Evolutionary conservation across 2,888 invertebrate genomes (phyloP).

Genomic region (Sminthurides aquaticus): DNA sequence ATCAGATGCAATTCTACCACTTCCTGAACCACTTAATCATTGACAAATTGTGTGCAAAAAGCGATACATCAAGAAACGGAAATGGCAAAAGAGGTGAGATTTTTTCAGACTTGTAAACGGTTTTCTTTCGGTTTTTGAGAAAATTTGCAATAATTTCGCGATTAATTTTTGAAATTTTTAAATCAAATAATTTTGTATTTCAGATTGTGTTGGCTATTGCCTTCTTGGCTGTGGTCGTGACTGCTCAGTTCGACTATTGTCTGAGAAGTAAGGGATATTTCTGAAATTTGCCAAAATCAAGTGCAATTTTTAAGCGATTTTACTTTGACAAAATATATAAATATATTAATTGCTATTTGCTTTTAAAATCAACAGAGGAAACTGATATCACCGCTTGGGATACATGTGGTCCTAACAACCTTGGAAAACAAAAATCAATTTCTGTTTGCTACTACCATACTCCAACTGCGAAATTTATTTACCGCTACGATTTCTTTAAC

Average conservation of each 20-base stretch:
- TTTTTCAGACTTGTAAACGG: too few relatives aligned
- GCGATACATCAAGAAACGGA: too few relatives aligned
- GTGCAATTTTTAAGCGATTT: too few relatives aligned
- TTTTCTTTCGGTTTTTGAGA: not conserved
- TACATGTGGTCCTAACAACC: not conserved
- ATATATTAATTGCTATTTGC: too few relatives aligned
- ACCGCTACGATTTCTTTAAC: not conserved
- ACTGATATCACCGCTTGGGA: not conserved
- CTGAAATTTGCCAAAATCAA: not conserved
- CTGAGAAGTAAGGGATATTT: not conserved
- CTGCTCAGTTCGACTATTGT: not conserved
- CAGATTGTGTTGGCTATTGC: not conserved
- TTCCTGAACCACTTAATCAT: too few relatives aligned
- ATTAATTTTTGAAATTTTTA: not conserved
- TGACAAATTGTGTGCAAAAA: too few relatives aligned
- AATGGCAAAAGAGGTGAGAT: too few relatives aligned
- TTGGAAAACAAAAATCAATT: not conserved
- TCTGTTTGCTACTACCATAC: not conserved
- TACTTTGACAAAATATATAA: too few relatives aligned
- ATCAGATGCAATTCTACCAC: too few relatives aligned
- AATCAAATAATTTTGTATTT: too few relatives aligned
- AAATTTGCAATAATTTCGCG: not conserved
- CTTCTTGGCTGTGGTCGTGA: not conserved
- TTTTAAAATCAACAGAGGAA: not conserved
- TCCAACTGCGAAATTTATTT: not conserved